Base-by-base conservation (phyloP, 2,888 invertebrate species). In the Pheosia tremula region DNA sequence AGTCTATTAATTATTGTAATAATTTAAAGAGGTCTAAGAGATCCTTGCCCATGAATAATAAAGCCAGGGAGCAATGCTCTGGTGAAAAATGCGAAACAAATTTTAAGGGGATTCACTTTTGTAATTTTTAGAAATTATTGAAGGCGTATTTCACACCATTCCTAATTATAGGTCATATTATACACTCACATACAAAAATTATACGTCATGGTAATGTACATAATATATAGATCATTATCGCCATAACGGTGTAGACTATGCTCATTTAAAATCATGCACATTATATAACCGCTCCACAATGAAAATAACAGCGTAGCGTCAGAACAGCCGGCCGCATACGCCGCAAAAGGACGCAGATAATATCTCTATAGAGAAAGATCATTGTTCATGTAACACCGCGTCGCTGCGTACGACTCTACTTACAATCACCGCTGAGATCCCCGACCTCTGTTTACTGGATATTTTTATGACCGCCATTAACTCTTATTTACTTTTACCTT, bases 271-370 rank as follows among this genome's bases (percentile, higher is more conserved):
- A 36, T 53, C 38, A 53, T 53, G 53, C 37, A 37, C 53, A 53
- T 37, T 53, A 37, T 53, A 53, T 37, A 24, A 24, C 37, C 53
- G 37, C 11, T 53, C 37, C 6, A 53, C 56, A 56, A 62, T 60
- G 65, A 53, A 60, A 62, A 59, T 56, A 50, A 50, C 50, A 56
- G 58, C 60, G 52, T 47, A 47, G 47, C 11, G 47, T 47, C 47
- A n/a, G 47, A 11, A 45, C 45, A 5, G 5, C 11, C 47, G 4
- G 47, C 47, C 47, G 9, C 56, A 57, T 47, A 43, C 54, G 41
- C 49, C 57, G 47, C 61, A 58, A 57, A 55, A 62, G 62, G 62
- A 58, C 57, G 58, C 10, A 56, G 67, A 65, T 68, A 58, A 60
- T 39, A 64, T 66, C 62, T 57, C 43, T 58, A 41, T 50, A 52